Conservation (phyloP, 64 coral and sea anemone species). For the Hydrozoanthus tunicans region DNA sequence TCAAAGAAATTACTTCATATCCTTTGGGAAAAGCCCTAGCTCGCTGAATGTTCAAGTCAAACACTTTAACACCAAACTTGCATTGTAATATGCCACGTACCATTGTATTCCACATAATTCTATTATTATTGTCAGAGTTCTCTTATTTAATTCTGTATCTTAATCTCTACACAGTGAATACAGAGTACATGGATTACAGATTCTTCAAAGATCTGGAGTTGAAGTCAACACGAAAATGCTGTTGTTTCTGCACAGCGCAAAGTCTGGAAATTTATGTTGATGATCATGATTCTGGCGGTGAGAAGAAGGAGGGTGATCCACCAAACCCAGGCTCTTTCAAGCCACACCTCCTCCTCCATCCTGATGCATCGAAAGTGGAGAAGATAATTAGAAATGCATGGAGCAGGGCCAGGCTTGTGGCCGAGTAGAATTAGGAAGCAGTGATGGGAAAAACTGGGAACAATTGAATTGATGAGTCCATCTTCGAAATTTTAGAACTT, state of each 20-base stretch:
- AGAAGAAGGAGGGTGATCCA: conserved; percentile 72
- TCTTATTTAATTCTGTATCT: too few relatives aligned
- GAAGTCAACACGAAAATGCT: conserved; percentile 81
- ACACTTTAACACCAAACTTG: too few relatives aligned
- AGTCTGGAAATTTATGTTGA: conserved; percentile 91
- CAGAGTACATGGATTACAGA: conserved; percentile 97
- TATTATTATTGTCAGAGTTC: neutral
- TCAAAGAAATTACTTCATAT: too few relatives aligned
- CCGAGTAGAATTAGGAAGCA: conserved; percentile 63
- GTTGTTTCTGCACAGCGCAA: conserved; percentile 85
- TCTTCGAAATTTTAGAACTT: too few relatives aligned
- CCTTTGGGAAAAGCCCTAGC: too few relatives aligned
- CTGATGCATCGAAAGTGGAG: conserved; percentile 88
- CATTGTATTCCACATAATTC: too few relatives aligned
- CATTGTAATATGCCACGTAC: too few relatives aligned
- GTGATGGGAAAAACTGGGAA: neutral
- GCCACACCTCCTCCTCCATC: conserved; percentile 91
- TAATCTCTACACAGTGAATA: conserved; percentile 59
- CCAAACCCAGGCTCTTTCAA: conserved; percentile 80
- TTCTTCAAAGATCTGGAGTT: conserved; percentile 98
- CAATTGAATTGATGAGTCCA: too few relatives aligned
- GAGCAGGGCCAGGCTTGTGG: conserved; percentile 82
- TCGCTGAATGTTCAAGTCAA: too few relatives aligned
- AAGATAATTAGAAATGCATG: conserved; percentile 92
- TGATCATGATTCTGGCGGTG: conserved; percentile 78